Evolutionary conservation across 2,113 vertebrate species (phyloP).

Genomic region (Cyanoliseus patagonus): DNA sequence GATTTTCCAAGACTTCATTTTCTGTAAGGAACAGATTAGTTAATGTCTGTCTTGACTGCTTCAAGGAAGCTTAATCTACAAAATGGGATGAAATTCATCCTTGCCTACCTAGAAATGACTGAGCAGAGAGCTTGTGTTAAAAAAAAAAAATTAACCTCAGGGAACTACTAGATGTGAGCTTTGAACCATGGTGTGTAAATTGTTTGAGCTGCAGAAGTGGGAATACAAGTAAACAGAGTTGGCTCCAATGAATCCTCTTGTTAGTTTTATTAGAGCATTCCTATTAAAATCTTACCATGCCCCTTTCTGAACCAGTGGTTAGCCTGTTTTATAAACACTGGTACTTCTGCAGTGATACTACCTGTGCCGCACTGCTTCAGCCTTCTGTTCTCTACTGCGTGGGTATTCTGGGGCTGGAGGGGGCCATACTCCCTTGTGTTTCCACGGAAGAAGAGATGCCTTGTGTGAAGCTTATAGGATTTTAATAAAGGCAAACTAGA

Average conservation of each 20-base stretch:
- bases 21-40: neutral
- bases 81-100: neutral
- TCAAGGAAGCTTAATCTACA: neutral
- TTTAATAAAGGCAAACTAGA: neutral
- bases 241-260: neutral
- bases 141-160: neutral
- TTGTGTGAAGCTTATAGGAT: neutral
- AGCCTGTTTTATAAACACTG: neutral
- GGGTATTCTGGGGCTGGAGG: neutral
- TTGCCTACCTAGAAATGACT: neutral
- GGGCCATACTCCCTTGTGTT: neutral
- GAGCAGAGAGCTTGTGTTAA: neutral
- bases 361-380: neutral
- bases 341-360: neutral
- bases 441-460: neutral
- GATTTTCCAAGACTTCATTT: neutral
- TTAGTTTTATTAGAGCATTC: neutral
- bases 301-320: neutral
- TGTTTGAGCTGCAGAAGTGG: neutral
- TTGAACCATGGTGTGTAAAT: neutral
- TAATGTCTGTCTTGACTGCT: neutral
- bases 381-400: neutral
- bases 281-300: neutral
- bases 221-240: neutral
- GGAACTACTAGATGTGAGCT: neutral